Evolutionary conservation across 1,140 invertebrate genomes (phyloP), one percentile per base, ranked within the genome.

Genomic region (Drosophila nikananu): DNA sequence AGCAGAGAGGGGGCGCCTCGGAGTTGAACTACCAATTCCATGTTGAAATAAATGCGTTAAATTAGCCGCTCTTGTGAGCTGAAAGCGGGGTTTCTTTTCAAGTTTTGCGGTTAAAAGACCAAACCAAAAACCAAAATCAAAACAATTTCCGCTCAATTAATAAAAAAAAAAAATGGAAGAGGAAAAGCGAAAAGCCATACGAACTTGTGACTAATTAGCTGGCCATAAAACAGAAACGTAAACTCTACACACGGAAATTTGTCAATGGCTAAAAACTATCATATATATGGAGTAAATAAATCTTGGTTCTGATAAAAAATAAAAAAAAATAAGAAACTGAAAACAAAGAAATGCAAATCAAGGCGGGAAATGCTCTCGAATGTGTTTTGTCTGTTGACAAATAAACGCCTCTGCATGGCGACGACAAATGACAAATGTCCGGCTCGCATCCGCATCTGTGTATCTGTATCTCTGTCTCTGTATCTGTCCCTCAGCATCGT

Each of bases 121-220:
- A 2, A 21, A 19, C 30, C 25, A 8, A 23, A 51, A 12, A 27
- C n/a, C 15, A 42, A 10, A 44, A 35, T 73, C 71, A 74, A 86
- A 82, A 73, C 83, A 80, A 83, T 87, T 87, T 87, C 83, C 83
- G 83, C 83, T 87, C 83, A 76, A 86, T 86, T 86, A 86, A 87
- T 83, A 73, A 68, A 54, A 44, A 63, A 73, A 68, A 54, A 44
- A 63, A 55, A 8, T 61, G 65, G 55, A 23, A 55, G 15, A 39
- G 35, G 12, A 37, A 35, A 35, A 21, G 19, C 15, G 13, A 37
- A 55, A 10, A 21, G 13, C 52, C 6, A 54, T 49, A 68, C 63
- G n/a, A 27, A 30, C 32, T 67, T 77, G 52, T 77, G 67, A 83
- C 83, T 87, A 87, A 87, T 87, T 87, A 87, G 80, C 82, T 79